Percentiles rank a stretch among this genome's conserved stretches.
These are phyloP conservation scores for Boulengeromyrus knoepffleri DNA, from an alignment of 2,113 vertebrate species.

Conservation along the genomic window DNA sequence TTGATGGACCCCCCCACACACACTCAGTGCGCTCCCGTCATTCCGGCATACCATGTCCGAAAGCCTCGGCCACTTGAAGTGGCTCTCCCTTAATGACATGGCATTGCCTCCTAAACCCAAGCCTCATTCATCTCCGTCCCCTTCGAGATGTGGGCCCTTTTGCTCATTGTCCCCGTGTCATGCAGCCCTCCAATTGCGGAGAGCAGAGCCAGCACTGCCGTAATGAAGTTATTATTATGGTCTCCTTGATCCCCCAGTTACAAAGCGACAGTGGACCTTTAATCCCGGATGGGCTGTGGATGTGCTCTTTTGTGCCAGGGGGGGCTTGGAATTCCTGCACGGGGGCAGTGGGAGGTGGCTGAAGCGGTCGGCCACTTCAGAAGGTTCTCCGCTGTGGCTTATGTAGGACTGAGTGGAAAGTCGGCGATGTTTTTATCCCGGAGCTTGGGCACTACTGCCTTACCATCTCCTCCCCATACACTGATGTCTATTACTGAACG, in stretches of 20 bases:
- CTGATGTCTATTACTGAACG: not conserved
- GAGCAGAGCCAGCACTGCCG: not conserved
- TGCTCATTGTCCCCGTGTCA: not conserved
- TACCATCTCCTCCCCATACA: not conserved
- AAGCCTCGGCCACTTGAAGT: slow-evolving; percentile 2
- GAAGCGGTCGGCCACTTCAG: not conserved
- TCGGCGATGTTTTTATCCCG: not conserved
- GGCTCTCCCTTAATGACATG: not conserved
- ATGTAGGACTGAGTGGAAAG: not conserved
- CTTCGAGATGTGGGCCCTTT: not conserved
- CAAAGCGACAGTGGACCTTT: slow-evolving; percentile 12
- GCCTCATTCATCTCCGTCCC: not conserved
- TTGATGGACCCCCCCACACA: not conserved
- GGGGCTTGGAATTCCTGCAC: not conserved
- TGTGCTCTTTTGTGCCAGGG: not conserved
- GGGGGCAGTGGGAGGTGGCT: no score
- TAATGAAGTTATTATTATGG: slow-evolving; percentile 19
- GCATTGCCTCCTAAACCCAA: slow-evolving; percentile 9
- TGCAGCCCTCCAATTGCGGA: not conserved
- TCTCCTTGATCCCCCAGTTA: slow-evolving; percentile 7
- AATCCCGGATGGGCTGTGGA: slow-evolving; percentile 5
- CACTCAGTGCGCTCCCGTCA: not conserved
- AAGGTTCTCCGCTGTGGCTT: not conserved
- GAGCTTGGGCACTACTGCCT: not conserved
- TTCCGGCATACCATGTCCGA: not conserved